Base-by-base conservation (phyloP, 64 coral and sea anemone species). In the Montipora foliosa region DNA sequence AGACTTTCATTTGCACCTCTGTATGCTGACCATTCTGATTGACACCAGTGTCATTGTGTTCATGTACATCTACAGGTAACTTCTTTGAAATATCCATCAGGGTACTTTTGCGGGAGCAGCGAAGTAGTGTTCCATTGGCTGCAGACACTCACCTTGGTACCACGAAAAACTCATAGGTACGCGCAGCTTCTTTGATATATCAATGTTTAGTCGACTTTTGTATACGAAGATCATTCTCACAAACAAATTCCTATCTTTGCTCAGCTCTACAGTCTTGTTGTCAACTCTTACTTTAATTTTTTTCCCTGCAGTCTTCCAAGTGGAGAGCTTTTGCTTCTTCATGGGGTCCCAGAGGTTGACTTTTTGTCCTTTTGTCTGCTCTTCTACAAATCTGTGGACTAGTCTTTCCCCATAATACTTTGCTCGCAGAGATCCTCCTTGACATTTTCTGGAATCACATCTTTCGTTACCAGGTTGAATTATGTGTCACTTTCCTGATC, bases 81-180 rank as follows among this genome's bases (percentile, higher is more conserved):
- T 29, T 29, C 29, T 29, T 29, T 10, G 67, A 61, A 55, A 83
- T 57, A 55, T 24, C 46, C 80, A 24, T 83, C 80, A 83, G 57
- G 51, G 51, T 51, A 55, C 80, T 83, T 83, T 83, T 83, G 24
- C 22, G 24, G 61, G 80, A 83, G 61, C 80, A 83, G 80, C 61
- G 58, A 57, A 64, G 57, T 14, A 83, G 53, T 62, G 46, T 29
- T 22, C 66, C 46, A 45, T 88, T 69, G 22, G 68, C 49, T 76
- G 86, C 86, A 88, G 75, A 88, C 50, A 88, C 11, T 25, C 69
- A 69, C 16, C 69, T 50, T 24, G 86, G 86, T 14, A 76, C 48
- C 46, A 88, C 86, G 3, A 69, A 75, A 74, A 88, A 76, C 66
- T 88, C 86, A 37, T 88, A 88, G 8, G 11, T 70, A 10, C 19